These are phyloP conservation scores for Spisula subtruncata DNA, from an alignment of 2,888 invertebrate genomes.

Conservation along the genomic window DNA sequence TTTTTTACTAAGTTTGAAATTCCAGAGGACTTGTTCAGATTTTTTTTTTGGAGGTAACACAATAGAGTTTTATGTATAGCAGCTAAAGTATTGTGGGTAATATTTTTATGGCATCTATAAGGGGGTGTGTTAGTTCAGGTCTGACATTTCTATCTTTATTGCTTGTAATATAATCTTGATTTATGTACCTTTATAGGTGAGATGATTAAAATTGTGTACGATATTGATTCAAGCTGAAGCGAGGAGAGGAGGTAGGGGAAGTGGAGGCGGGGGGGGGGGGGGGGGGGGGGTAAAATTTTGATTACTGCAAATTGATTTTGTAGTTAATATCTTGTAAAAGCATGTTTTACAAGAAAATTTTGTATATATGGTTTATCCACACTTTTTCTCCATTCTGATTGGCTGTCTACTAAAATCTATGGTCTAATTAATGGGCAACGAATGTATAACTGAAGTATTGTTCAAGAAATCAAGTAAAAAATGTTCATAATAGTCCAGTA, in stretches of 20 bases:
- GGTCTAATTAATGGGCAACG: too few species aligned
- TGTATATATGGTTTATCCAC: too few species aligned
- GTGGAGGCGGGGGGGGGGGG: not conserved
- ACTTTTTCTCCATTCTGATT: too few species aligned
- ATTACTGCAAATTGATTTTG: too few species aligned
- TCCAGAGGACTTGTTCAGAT: too few species aligned
- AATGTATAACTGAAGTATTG: too few species aligned
- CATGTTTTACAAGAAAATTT: too few species aligned
- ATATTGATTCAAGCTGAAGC: not conserved
- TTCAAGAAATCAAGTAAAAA: too few species aligned
- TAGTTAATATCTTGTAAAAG: too few species aligned
- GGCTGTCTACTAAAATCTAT: too few species aligned
- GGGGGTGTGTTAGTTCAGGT: conserved; percentile 6
- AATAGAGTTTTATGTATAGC: not conserved
- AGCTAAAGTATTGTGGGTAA: not conserved
- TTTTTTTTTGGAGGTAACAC: not conserved
- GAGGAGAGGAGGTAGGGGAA: not conserved
- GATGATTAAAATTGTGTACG: conserved; percentile 14
- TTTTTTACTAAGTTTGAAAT: too few species aligned
- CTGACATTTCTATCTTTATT: conserved; percentile 28
- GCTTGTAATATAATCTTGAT: conserved; percentile 26
- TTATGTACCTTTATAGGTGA: not conserved
- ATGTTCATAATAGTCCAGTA: too few species aligned
- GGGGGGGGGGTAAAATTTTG: not conserved
- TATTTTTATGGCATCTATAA: conserved; percentile 20